Conservation (phyloP, 2,797 vertebrate species). For the Anolis apletophallus region DNA sequence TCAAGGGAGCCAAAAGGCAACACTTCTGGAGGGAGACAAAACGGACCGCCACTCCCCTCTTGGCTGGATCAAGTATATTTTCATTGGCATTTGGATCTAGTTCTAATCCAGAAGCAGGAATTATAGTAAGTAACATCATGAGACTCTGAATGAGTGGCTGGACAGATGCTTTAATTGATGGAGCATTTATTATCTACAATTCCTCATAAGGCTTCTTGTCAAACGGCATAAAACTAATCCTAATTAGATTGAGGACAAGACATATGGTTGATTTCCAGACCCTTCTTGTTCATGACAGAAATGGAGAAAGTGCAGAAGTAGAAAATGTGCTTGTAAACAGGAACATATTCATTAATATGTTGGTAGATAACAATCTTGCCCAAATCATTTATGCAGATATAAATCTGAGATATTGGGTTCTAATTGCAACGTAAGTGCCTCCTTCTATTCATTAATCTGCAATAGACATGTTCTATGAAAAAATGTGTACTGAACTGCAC, state of each 20-base stretch:
- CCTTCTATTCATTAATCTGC: slow-evolving; percentile 3
- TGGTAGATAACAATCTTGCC: not conserved
- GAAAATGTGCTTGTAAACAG: not conserved
- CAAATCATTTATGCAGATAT: not conserved
- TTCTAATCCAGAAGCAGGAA: not conserved
- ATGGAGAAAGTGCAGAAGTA: not conserved
- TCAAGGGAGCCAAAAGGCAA: too few relatives aligned
- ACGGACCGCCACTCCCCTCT: too few relatives aligned
- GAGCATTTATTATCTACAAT: not conserved
- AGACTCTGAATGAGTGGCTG: not conserved
- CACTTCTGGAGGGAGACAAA: too few relatives aligned
- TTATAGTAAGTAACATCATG: not conserved
- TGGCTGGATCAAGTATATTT: not conserved
- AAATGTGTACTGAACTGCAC: not conserved
- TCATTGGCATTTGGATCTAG: not conserved
- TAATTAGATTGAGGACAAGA: slow-evolving; percentile 8
- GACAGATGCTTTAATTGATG: not conserved
- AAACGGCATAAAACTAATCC: slow-evolving; percentile 10
- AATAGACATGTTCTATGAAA: not conserved
- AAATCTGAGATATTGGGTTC: slow-evolving; percentile 1
- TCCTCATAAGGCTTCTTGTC: slow-evolving; percentile 23
- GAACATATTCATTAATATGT: slow-evolving; percentile 14
- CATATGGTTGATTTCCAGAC: slow-evolving; percentile 16
- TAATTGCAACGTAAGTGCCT: slow-evolving; percentile 3
- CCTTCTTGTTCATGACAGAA: slow-evolving; percentile 9